Base-by-base conservation (phyloP, 2,888 invertebrate genomes). In the Sphaeridia pumilis region DNA sequence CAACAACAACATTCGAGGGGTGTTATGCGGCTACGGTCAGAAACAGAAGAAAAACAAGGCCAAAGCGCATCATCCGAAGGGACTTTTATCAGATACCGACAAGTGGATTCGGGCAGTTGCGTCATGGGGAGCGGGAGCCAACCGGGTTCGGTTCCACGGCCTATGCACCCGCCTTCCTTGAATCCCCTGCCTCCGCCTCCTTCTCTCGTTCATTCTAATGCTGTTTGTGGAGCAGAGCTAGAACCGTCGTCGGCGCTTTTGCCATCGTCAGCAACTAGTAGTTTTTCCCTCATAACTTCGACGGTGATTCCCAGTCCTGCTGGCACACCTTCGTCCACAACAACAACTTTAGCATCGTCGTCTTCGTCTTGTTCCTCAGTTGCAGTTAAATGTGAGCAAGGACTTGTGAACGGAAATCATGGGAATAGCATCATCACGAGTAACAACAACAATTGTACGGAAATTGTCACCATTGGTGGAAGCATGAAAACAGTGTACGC, bases 401-500 rank as follows among this genome's bases (percentile, higher is more conserved):
- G 17, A 17, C 20, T 20, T 17, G 12, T 20, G 5, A 38, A 17
- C 38, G 5, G 38, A 7, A 17, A 14, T 14, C 17, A 38, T 20
- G 38, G 12, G 38, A 38, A 5, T 5, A 38, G 17, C 17, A 17
- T 20, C 7, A 20, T 38, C 20, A 14, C 20, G 7, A 20, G 38
- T 17, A 38, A 20, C 20, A 38, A 38, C 20, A 20, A 20, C 38
- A 38, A 14, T 38, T 38, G 38, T 17, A 38, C 38, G 7, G 38
- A 17, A 5, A 20, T 38, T 17, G 10, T 38, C 12, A 38, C 38
- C 38, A 38, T 38, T 17, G 38, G 38, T 17, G 47, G n/a, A 5
- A 34, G 51, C 35, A 47, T 49, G 21, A 51, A 50, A 36, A 46
- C 53, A 44, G 34, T 45, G 12, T 46, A 48, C 20, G 21, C 45